Evolutionary conservation across 30 jellyfish, hydroid and myxozoan genomes (phyloP).

Genomic region (Chironex yamaguchii): DNA sequence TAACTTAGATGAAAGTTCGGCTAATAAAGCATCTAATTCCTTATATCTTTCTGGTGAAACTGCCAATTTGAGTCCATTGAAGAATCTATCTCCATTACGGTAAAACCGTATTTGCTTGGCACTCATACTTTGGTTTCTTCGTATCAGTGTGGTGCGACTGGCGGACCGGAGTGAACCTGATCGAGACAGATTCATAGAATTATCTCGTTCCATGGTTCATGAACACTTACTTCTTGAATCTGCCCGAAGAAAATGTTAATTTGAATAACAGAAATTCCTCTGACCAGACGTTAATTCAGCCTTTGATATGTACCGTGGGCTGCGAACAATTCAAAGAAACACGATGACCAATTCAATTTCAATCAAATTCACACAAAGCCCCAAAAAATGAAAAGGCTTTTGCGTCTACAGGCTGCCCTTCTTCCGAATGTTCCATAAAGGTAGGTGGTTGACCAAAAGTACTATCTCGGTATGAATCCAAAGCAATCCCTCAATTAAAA

Average conservation of each 20-base stretch:
- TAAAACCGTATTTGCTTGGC: constrained; percentile 93
- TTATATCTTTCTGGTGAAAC: constrained; percentile 91
- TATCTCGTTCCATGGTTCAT: background rate
- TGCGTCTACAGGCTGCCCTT: too few species aligned
- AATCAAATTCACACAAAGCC: too few species aligned
- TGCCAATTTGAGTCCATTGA: constrained; percentile 92
- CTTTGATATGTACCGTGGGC: too few species aligned
- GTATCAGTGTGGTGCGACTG: constrained; percentile 88
- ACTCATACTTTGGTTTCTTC: constrained; percentile 94
- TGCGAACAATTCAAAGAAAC: too few species aligned
- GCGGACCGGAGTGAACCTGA: constrained; percentile 81
- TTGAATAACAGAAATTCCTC: background rate
- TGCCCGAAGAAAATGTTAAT: background rate
- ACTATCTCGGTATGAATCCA: too few species aligned
- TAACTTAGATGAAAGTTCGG: constrained; percentile 88
- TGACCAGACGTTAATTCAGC: background rate
- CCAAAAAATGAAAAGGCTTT: too few species aligned
- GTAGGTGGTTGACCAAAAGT: too few species aligned
- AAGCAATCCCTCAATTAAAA: too few species aligned
- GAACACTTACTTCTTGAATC: background rate
- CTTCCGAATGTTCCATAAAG: too few species aligned
- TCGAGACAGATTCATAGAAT: constrained; percentile 52
- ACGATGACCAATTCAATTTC: too few species aligned
- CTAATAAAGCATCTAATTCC: constrained; percentile 89
- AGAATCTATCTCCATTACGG: constrained; percentile 93